Percentiles rank a stretch among this genome's conserved stretches.
Evolutionary conservation across 2,888 invertebrate species (phyloP).

Genomic region (Dioctria rufipes): DNA sequence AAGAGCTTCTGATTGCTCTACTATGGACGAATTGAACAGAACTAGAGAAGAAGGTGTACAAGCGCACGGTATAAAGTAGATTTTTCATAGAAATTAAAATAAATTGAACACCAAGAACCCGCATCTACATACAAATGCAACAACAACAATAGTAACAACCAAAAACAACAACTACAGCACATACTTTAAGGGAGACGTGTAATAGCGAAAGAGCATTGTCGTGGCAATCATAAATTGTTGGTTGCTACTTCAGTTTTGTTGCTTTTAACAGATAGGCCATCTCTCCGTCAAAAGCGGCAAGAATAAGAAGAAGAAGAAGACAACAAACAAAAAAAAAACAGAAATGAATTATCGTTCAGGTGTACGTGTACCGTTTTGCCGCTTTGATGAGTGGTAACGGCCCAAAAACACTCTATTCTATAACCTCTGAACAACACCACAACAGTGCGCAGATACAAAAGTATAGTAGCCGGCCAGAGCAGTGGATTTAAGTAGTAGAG

Average conservation of each 20-base stretch:
- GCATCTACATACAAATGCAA: neutral
- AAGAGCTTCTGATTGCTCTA: conserved; percentile 35
- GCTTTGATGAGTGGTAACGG: conserved; percentile 47
- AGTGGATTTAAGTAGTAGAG: neutral
- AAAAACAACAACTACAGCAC: too few relatives aligned
- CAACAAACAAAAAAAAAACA: conserved; percentile 45
- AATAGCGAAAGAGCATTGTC: conserved; percentile 48
- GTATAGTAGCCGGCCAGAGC: conserved; percentile 8
- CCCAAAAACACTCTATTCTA: conserved; percentile 27
- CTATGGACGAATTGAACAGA: neutral
- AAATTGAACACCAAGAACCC: neutral
- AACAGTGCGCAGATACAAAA: conserved; percentile 1
- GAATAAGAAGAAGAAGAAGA: conserved; percentile 22
- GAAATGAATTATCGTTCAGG: conserved; percentile 52
- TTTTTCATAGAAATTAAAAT: conserved; percentile 27
- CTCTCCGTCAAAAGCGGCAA: neutral
- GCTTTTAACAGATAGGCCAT: conserved; percentile 16
- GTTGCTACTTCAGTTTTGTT: conserved; percentile 39
- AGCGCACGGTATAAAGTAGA: neutral
- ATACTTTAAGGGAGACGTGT: neutral
- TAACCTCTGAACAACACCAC: conserved; percentile 1
- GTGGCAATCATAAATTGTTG: conserved; percentile 48
- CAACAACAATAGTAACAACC: too few relatives aligned
- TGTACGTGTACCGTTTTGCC: conserved; percentile 55
- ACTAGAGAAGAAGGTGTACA: conserved; percentile 4